A percentile compares a stretch with the other conserved stretches of the same genome.
phyloP scores from a whole-genome alignment of 2,113 vertebrate genomes.

The Ictalurus furcatus region DNA sequence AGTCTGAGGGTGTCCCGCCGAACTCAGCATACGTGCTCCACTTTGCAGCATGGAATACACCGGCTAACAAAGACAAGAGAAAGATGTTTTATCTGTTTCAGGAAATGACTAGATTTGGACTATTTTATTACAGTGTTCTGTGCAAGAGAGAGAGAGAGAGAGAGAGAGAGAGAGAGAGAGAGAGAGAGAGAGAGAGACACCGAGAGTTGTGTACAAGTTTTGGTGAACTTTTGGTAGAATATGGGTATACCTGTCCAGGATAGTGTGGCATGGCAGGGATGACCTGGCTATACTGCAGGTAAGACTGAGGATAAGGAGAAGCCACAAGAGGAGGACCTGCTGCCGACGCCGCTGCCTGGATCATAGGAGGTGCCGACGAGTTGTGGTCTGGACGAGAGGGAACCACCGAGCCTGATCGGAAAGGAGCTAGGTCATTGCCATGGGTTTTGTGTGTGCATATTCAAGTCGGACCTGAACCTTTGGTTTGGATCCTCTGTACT shows the following conservation, averaged over 20 bases:
- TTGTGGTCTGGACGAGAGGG: slow-evolving; percentile 82
- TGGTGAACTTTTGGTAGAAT: background rate
- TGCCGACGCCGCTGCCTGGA: slow-evolving; percentile 83
- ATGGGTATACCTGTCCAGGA: slow-evolving; percentile 77
- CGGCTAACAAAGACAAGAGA: slow-evolving; percentile 13
- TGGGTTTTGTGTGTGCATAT: background rate
- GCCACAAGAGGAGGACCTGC: slow-evolving; percentile 85
- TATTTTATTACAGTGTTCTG: background rate
- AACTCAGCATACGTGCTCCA: slow-evolving; percentile 83
- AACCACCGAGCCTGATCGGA: slow-evolving; percentile 76
- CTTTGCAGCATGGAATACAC: slow-evolving; percentile 86
- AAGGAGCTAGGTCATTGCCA: background rate
- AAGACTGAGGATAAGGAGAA: slow-evolving; percentile 83
- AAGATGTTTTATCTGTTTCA: background rate
- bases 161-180: no score
- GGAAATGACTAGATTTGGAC: background rate
- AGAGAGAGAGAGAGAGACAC: no score
- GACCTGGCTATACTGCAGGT: slow-evolving; percentile 88
- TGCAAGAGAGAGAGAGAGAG: no score
- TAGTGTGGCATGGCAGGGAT: slow-evolving; percentile 88
- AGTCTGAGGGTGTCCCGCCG: slow-evolving; percentile 83
- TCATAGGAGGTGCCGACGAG: slow-evolving; percentile 78
- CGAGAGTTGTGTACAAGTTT: background rate
- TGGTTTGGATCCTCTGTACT: background rate
- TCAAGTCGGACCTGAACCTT: background rate